Percentiles rank a stretch among this genome's conserved stretches.
Evolutionary conservation across 2,797 vertebrate species (phyloP).

Genomic region (Chloroceryle inda): DNA sequence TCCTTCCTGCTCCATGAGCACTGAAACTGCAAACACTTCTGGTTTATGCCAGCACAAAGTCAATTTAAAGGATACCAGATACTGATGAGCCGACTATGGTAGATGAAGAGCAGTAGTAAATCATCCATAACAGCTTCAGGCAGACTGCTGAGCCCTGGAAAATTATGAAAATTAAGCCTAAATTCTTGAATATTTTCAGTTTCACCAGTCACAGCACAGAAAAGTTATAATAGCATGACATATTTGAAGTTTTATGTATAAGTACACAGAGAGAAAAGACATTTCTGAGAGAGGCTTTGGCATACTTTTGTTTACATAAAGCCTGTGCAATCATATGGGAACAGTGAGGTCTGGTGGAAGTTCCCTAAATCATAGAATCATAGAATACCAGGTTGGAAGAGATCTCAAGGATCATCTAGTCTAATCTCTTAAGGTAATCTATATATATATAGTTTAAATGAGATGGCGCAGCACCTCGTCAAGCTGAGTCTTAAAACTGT

Average conservation of each 20-base stretch:
- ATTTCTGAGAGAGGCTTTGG: background rate
- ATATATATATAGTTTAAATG: too few relatives aligned
- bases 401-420: too few relatives aligned
- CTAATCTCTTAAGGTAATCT: too few relatives aligned
- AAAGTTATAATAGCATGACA: background rate
- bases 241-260: background rate
- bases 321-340: background rate
- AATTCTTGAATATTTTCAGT: background rate
- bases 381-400: too few relatives aligned
- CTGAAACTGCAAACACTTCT: background rate
- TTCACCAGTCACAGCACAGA: background rate
- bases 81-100: background rate
- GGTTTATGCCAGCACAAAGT: background rate
- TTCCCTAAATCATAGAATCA: too few relatives aligned
- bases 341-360: background rate
- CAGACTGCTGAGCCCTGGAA: slow-evolving; percentile 1
- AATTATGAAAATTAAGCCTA: slow-evolving; percentile 6
- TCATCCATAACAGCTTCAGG: background rate
- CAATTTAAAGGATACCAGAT: background rate
- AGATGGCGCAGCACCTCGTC: too few relatives aligned
- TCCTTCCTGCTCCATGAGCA: background rate
- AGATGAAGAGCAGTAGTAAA: background rate
- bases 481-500: too few relatives aligned
- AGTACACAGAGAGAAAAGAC: background rate
- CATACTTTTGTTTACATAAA: background rate